These are phyloP conservation scores for Temnothorax ravouxi DNA, from an alignment of 2,888 invertebrate genomes.

Conservation along the genomic window DNA sequence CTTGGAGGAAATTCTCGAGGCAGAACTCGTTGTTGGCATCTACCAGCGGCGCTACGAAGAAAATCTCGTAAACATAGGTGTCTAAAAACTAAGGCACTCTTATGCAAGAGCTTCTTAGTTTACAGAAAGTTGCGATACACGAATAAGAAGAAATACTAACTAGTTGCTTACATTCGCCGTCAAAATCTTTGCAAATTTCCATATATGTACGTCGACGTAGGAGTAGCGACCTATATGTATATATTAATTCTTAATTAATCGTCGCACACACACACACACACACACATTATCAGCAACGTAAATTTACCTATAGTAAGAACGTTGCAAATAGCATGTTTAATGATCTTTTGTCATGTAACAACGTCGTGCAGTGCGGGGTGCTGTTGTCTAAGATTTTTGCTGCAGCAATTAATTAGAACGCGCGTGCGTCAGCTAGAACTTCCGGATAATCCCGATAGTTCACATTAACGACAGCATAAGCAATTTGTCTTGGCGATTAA, in stretches of 20 bases:
- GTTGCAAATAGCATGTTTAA: constrained; percentile 7
- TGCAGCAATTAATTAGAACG: constrained; percentile 45
- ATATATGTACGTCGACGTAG: background rate
- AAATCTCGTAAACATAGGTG: constrained; percentile 63
- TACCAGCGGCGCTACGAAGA: constrained; percentile 40
- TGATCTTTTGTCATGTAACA: constrained; percentile 37
- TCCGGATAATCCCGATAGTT: constrained; percentile 58
- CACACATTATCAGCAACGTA: background rate
- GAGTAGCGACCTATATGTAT: background rate
- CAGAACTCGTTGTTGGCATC: constrained; percentile 55
- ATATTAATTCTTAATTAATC: background rate
- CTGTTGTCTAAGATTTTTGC: constrained; percentile 46
- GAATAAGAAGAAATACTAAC: constrained; percentile 9
- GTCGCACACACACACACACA: too few relatives aligned
- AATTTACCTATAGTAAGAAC: constrained; percentile 18
- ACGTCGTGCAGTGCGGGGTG: background rate
- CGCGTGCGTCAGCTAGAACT: constrained; percentile 56
- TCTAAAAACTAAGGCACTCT: constrained; percentile 41
- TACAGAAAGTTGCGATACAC: constrained; percentile 30
- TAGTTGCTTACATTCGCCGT: background rate
- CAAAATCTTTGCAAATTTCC: constrained; percentile 27
- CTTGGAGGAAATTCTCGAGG: constrained; percentile 47
- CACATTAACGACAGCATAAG: constrained; percentile 42
- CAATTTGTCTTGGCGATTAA: constrained; percentile 68
- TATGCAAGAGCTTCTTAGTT: constrained; percentile 40